phyloP scores from a whole-genome alignment of 2,888 invertebrate genomes.

The Zygothrica quintamaculata region DNA sequence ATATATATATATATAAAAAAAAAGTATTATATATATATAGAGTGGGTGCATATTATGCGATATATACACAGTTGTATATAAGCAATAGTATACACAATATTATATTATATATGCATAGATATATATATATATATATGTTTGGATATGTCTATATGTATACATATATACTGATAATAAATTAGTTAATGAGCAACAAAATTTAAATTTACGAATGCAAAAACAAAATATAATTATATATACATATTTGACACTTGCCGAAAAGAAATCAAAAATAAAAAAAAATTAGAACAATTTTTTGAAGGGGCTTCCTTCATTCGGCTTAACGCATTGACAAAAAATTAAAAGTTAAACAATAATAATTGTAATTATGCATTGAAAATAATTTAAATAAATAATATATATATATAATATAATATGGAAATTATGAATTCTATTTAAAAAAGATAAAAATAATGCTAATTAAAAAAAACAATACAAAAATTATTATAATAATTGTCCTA shows the following conservation, averaged over 20 bases:
- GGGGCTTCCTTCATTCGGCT: conserved; percentile 5
- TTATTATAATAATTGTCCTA: conserved; percentile 55
- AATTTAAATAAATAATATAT: conserved; percentile 17
- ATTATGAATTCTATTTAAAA: conserved; percentile 54
- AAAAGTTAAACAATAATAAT: conserved; percentile 77
- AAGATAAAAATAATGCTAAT: conserved; percentile 67
- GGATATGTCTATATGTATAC: conserved; percentile 55
- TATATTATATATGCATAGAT: conserved; percentile 49
- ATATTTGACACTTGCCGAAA: conserved; percentile 42
- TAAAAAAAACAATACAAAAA: conserved; percentile 25
- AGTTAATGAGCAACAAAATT: conserved; percentile 59
- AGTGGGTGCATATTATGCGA: conserved; percentile 43
- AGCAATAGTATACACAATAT: conserved; percentile 45
- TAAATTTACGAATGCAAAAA: conserved; percentile 46
- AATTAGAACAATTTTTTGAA: too few species aligned
- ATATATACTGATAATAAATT: conserved; percentile 72
- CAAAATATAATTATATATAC: conserved; percentile 37
- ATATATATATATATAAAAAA: too few species aligned
- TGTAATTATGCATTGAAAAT: conserved; percentile 76
- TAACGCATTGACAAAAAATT: conserved; percentile 42
- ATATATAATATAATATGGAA: conserved; percentile 57
- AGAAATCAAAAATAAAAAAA: conserved; percentile 47
- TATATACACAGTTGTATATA: conserved; percentile 34
- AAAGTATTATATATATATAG: conserved; percentile 14
- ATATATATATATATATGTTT: conserved; percentile 44